Evolutionary conservation across 1,140 invertebrate genomes (phyloP).

Genomic region (Akabosia matsudoensis): DNA sequence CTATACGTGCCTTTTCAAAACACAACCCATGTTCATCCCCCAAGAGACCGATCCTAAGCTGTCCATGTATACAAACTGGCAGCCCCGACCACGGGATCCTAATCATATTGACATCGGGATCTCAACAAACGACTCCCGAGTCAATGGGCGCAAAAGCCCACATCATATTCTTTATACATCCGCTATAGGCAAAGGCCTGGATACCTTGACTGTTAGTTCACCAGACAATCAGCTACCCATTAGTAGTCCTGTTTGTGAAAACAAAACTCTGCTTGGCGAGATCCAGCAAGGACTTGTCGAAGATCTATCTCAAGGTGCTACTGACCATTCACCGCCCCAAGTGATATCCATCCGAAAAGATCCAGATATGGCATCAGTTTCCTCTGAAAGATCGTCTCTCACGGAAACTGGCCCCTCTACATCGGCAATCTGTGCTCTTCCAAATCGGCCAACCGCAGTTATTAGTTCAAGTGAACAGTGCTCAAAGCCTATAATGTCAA

Average conservation of each 20-base stretch:
- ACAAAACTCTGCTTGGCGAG: slow-evolving; percentile 7
- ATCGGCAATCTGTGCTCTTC: too few species aligned
- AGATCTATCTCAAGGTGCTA: too few species aligned
- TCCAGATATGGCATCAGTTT: too few species aligned
- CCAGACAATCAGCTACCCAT: slow-evolving; percentile 32
- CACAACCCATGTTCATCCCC: slow-evolving; percentile 88
- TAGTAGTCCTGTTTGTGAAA: slow-evolving; percentile 28
- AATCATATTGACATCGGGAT: slow-evolving; percentile 37
- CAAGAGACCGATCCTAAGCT: slow-evolving; percentile 73
- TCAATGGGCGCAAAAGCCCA: slow-evolving; percentile 41
- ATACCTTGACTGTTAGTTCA: slow-evolving; percentile 42
- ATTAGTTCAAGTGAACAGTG: background rate
- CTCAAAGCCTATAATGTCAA: background rate
- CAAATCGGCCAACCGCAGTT: too few species aligned
- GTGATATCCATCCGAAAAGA: too few species aligned
- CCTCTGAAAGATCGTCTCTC: too few species aligned
- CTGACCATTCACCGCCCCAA: background rate
- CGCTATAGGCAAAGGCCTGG: slow-evolving; percentile 34
- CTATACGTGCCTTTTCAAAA: slow-evolving; percentile 87
- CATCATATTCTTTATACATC: slow-evolving; percentile 29
- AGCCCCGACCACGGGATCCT: slow-evolving; percentile 40
- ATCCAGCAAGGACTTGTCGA: too few species aligned
- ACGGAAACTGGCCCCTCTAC: too few species aligned
- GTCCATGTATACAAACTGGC: slow-evolving; percentile 98
- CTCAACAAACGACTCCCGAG: slow-evolving; percentile 42